phyloP scores from a whole-genome alignment of 2,113 vertebrate genomes.

The Petromus typicus region DNA sequence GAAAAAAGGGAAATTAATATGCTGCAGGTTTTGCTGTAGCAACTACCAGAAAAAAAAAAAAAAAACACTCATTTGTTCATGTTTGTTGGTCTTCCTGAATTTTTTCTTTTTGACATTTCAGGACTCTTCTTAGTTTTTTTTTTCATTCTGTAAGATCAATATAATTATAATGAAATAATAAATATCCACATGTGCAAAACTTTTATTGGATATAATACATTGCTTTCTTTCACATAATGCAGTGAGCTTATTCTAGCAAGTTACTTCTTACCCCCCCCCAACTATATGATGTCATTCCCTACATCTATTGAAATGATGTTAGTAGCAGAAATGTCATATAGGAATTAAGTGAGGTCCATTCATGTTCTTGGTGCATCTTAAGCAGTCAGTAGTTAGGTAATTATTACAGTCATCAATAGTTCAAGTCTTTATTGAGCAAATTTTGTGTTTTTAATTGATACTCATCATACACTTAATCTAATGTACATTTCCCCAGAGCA shows the following conservation, averaged over 20 bases:
- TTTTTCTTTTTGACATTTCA: not conserved
- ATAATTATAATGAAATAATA: not conserved
- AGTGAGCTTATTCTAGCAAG: not conserved
- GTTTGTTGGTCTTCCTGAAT: not conserved
- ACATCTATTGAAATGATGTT: not conserved
- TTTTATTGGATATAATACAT: not conserved
- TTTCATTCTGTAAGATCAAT: not conserved
- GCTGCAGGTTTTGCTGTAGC: conserved; percentile 21
- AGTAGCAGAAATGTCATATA: not conserved
- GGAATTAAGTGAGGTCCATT: not conserved
- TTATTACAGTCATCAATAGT: conserved; percentile 27
- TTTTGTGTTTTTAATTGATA: conserved; percentile 45
- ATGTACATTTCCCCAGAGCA: conserved; percentile 20
- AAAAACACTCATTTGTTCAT: not conserved
- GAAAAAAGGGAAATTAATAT: conserved; percentile 34
- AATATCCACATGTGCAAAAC: not conserved
- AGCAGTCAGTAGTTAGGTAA: conserved; percentile 33
- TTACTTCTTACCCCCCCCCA: not conserved
- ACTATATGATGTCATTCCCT: not conserved
- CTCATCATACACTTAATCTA: conserved; percentile 5
- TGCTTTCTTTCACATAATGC: not conserved
- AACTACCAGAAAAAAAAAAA: not conserved
- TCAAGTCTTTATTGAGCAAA: conserved; percentile 57
- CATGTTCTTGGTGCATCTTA: not conserved
- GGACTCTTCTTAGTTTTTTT: conserved; percentile 21